Percentiles rank a stretch among this genome's conserved stretches.
Evolutionary conservation across 2,888 invertebrate species (phyloP).

Genomic region (Idaea biselata): DNA sequence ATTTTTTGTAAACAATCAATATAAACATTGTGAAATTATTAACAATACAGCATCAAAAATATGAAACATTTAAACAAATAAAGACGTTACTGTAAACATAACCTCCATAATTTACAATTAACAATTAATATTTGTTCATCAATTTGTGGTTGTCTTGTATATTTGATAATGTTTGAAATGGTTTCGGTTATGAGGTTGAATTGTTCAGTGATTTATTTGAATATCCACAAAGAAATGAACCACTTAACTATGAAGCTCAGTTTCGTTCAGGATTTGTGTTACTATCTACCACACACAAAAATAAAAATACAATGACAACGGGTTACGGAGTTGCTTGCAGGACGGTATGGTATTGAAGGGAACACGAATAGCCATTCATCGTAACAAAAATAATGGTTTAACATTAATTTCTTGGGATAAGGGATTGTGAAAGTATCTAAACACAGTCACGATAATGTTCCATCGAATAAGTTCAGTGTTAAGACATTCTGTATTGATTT

Average conservation of each 20-base stretch:
- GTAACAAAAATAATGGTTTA: conserved; percentile 31
- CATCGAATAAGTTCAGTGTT: conserved; percentile 22
- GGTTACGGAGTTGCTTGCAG: conserved; percentile 41
- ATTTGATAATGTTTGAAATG: conserved; percentile 20
- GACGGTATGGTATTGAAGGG: conserved; percentile 36
- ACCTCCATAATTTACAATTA: conserved; percentile 62
- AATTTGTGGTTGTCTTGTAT: conserved; percentile 49
- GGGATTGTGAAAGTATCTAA: conserved; percentile 22
- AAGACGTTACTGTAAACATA: conserved; percentile 53
- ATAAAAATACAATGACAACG: conserved; percentile 31
- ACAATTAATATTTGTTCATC: conserved; percentile 50
- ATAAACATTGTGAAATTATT: neutral
- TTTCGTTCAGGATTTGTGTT: conserved; percentile 72
- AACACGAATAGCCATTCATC: conserved; percentile 14
- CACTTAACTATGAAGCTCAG: conserved; percentile 68
- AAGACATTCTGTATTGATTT: conserved; percentile 1
- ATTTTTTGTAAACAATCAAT: conserved; percentile 35
- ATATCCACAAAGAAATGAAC: conserved; percentile 66
- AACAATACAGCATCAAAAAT: neutral
- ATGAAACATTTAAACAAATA: conserved; percentile 38
- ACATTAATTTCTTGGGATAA: conserved; percentile 22
- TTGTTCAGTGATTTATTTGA: conserved; percentile 21
- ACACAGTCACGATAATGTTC: conserved; percentile 20
- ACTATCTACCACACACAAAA: conserved; percentile 54
- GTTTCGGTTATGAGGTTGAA: conserved; percentile 17